Evolutionary conservation across 2,888 invertebrate genomes (phyloP).

Genomic region (Nudaria mundana): DNA sequence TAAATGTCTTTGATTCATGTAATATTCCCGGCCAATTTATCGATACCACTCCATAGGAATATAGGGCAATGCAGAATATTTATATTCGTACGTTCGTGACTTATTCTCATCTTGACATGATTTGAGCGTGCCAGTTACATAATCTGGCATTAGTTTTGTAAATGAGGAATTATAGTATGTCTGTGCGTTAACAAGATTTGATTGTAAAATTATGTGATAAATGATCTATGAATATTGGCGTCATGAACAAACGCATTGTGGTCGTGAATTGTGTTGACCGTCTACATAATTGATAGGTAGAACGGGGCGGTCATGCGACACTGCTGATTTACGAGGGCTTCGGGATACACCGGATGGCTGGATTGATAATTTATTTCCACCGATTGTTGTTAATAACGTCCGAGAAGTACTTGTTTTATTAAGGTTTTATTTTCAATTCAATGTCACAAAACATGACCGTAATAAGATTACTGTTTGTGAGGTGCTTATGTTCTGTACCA

Average conservation of each 20-base stretch:
- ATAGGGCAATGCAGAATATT: background rate
- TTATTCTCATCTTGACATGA: background rate
- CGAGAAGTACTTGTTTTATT: constrained; percentile 37
- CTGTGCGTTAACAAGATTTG: constrained; percentile 16
- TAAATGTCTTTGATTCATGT: no score
- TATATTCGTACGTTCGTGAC: background rate
- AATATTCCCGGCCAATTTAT: no score
- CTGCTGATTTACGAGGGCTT: constrained; percentile 55
- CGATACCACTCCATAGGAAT: background rate
- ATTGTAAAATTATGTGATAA: constrained; percentile 39
- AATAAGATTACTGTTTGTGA: constrained; percentile 3
- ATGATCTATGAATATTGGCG: constrained; percentile 42
- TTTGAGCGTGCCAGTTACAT: no score
- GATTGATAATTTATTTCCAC: constrained; percentile 58
- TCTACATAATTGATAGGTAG: constrained; percentile 62
- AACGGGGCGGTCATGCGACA: constrained; percentile 45
- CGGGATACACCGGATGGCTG: constrained; percentile 40
- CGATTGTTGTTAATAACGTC: constrained; percentile 50
- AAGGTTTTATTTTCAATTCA: constrained; percentile 9
- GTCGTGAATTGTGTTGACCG: constrained; percentile 46
- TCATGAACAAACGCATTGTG: constrained; percentile 48
- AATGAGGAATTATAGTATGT: constrained; percentile 12
- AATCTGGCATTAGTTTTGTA: constrained; percentile 1
- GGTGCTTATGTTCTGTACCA: background rate
- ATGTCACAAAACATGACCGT: constrained; percentile 9